These are phyloP conservation scores for Collichthys lucidus DNA, from an alignment of 2,113 vertebrate species.

Conservation along the genomic window DNA sequence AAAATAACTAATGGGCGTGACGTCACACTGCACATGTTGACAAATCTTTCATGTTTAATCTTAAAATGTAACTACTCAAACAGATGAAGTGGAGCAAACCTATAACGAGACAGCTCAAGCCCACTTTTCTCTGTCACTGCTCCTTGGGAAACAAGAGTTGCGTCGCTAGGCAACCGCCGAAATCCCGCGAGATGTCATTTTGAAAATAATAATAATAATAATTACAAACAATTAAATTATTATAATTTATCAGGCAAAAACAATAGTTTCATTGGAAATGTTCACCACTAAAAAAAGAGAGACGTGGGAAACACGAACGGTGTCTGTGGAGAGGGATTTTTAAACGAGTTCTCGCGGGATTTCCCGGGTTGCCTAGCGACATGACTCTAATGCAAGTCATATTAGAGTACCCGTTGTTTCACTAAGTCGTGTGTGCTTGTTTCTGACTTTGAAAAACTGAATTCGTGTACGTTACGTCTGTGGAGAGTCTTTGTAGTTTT, in stretches of 20 bases:
- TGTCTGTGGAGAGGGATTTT: not conserved
- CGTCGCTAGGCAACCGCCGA: not conserved
- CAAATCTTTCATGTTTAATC: too few relatives aligned
- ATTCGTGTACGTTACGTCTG: not conserved
- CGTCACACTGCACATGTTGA: too few relatives aligned
- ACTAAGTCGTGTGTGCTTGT: rapidly evolving
- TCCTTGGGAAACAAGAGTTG: not conserved
- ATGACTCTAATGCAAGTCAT: not conserved
- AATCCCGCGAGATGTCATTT: constrained; percentile 20
- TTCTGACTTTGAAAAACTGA: not conserved
- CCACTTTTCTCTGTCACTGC: not conserved
- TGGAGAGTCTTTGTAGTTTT: not conserved
- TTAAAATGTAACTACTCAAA: not conserved
- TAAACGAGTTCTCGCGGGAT: constrained; percentile 36
- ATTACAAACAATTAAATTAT: too few relatives aligned
- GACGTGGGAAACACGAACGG: not conserved
- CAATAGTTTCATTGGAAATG: not conserved
- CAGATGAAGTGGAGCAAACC: not conserved
- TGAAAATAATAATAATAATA: not conserved
- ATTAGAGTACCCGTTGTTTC: not conserved
- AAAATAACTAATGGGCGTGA: too few relatives aligned
- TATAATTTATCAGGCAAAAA: not conserved
- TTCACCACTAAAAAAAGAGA: not conserved
- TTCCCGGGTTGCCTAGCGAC: constrained; percentile 59
- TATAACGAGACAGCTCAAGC: not conserved